These are phyloP conservation scores for Tipula helvola DNA, from an alignment of 2,888 invertebrate species.

Conservation along the genomic window DNA sequence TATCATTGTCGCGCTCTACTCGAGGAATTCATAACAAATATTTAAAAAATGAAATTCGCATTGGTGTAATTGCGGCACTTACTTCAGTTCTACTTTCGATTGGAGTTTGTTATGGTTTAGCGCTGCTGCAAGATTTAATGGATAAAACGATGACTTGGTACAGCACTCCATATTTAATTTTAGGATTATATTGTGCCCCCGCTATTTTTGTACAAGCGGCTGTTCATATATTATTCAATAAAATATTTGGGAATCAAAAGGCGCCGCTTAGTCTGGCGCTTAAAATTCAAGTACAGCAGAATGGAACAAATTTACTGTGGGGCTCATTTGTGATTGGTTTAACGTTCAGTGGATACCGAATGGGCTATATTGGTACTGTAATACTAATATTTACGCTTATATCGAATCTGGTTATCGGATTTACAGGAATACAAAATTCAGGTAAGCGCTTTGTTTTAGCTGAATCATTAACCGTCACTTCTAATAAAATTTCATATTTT, in stretches of 20 bases:
- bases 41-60: slow-evolving; percentile 24
- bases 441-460: slow-evolving; percentile 18
- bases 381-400: slow-evolving; percentile 22
- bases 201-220: slow-evolving; percentile 23
- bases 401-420: slow-evolving; percentile 21
- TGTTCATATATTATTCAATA: slow-evolving; percentile 22
- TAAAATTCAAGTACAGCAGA: slow-evolving; percentile 25
- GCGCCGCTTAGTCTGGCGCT: slow-evolving; percentile 25
- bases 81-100: slow-evolving; percentile 14
- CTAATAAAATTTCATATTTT: slow-evolving; percentile 4
- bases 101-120: slow-evolving; percentile 22
- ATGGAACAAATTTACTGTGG: slow-evolving; percentile 26
- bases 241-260: slow-evolving; percentile 15
- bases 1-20: slow-evolving; percentile 24
- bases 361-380: slow-evolving; percentile 23
- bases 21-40: slow-evolving; percentile 26
- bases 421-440: slow-evolving; percentile 23
- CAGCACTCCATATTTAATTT: slow-evolving; percentile 19
- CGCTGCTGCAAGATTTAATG: slow-evolving; percentile 23
- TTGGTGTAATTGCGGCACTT: slow-evolving; percentile 23
- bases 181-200: slow-evolving; percentile 24
- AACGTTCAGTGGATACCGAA: slow-evolving; percentile 24
- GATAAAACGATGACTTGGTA: slow-evolving; percentile 28
- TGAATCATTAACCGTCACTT: neutral
- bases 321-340: slow-evolving; percentile 23